phyloP scores from a whole-genome alignment of 1,140 invertebrate species.

The Amyelois transitella region DNA sequence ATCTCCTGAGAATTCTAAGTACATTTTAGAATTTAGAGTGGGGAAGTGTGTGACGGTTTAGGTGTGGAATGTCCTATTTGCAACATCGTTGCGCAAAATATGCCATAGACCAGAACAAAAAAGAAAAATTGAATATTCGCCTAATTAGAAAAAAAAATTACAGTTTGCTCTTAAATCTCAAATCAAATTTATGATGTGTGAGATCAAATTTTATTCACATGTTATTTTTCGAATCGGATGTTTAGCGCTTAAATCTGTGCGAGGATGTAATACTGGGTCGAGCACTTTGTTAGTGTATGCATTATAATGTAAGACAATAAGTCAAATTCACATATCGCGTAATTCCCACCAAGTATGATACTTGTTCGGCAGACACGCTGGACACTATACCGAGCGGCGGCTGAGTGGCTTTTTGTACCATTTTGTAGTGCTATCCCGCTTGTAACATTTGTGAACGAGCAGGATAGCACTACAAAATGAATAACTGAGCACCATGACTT shows the following conservation, averaged over 20 bases:
- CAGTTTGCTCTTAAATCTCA: background rate
- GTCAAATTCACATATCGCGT: conserved; percentile 66
- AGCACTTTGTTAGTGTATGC: conserved; percentile 54
- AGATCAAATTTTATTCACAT: too few relatives aligned
- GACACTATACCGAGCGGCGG: background rate
- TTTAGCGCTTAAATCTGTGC: conserved; percentile 5
- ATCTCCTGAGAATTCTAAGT: conserved; percentile 37
- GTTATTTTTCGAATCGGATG: background rate
- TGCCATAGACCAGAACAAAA: too few relatives aligned
- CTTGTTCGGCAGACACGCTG: conserved; percentile 18
- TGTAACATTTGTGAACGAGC: background rate
- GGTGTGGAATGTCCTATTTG: background rate
- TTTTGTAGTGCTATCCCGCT: background rate
- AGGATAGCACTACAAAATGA: conserved; percentile 18
- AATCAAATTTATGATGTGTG: too few relatives aligned
- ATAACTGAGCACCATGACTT: background rate
- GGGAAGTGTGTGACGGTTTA: conserved; percentile 20
- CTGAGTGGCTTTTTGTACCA: too few relatives aligned
- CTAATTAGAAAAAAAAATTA: too few relatives aligned
- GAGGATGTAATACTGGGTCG: conserved; percentile 59
- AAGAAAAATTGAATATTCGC: too few relatives aligned
- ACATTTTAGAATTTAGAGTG: conserved; percentile 25
- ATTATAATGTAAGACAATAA: conserved; percentile 65
- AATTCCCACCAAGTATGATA: conserved; percentile 53
- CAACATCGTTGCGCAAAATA: background rate